These are phyloP conservation scores for Gymnocephalus cernua DNA, from an alignment of 2,113 vertebrate genomes.

Conservation along the genomic window DNA sequence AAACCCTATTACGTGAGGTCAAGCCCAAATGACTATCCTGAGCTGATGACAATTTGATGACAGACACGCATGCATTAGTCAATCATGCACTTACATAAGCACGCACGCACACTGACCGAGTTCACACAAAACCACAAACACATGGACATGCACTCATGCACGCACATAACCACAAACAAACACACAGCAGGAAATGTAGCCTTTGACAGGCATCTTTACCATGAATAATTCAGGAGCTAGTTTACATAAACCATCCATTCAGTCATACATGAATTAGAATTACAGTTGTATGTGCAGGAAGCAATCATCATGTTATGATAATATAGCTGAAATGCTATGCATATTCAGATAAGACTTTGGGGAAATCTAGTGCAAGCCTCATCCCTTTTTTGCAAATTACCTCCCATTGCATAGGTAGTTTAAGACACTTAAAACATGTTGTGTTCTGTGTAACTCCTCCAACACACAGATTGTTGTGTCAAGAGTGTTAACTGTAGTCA, in stretches of 20 bases:
- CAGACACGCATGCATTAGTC: constrained; percentile 47
- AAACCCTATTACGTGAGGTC: constrained; percentile 75
- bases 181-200: constrained; percentile 32
- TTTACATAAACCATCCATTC: constrained; percentile 67
- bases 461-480: not conserved
- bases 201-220: constrained; percentile 43
- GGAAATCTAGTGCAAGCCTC: constrained; percentile 37
- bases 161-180: constrained; percentile 36
- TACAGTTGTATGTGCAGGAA: constrained; percentile 50
- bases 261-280: constrained; percentile 63
- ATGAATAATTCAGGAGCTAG: constrained; percentile 67
- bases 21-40: constrained; percentile 64
- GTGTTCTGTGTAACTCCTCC: not conserved
- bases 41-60: constrained; percentile 66
- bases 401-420: constrained; percentile 25
- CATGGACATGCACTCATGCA: constrained; percentile 2
- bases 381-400: constrained; percentile 20
- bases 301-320: constrained; percentile 54
- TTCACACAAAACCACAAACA: not conserved
- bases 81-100: constrained; percentile 27
- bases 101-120: constrained; percentile 2
- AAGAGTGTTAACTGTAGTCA: not conserved
- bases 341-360: constrained; percentile 36
- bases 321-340: constrained; percentile 39
- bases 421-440: constrained; percentile 6